A percentile compares a stretch with the other conserved stretches of the same genome.
These are phyloP conservation scores for Chaitophorus viminalis DNA, from an alignment of 2,888 invertebrate species.

Conservation along the genomic window DNA sequence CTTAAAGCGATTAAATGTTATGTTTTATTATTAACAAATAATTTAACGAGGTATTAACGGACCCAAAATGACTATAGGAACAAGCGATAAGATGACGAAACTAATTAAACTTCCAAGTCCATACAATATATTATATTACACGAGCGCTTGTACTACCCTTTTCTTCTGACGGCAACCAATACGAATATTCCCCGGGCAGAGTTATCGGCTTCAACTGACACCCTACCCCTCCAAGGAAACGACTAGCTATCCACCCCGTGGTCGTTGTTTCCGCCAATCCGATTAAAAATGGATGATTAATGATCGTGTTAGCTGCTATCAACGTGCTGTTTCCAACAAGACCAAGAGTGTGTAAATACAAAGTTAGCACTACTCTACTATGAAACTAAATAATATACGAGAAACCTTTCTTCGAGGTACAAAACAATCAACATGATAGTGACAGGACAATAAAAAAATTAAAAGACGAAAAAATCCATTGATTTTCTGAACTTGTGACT, in stretches of 20 bases:
- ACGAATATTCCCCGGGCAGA: neutral
- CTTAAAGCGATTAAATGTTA: constrained; percentile 7
- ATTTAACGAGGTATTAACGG: constrained; percentile 21
- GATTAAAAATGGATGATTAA: constrained; percentile 33
- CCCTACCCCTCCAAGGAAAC: neutral
- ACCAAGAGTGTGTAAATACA: neutral
- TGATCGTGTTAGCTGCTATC: neutral
- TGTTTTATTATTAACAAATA: constrained; percentile 13
- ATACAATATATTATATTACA: neutral
- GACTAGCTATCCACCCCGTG: neutral
- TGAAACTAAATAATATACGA: neutral
- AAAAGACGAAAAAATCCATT: too few relatives aligned
- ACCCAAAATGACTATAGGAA: neutral
- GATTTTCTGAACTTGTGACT: neutral
- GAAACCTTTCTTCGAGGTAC: neutral
- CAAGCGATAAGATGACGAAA: constrained; percentile 22
- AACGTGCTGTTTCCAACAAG: neutral
- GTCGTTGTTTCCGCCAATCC: neutral
- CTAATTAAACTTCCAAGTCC: constrained; percentile 28
- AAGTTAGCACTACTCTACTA: too few relatives aligned
- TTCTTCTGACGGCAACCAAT: constrained; percentile 1
- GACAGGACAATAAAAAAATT: too few relatives aligned
- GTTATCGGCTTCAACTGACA: constrained; percentile 15
- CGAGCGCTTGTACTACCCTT: neutral
- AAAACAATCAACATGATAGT: neutral